Conservation (phyloP, 2,888 invertebrate genomes). For the Tachystola acroxantha region DNA sequence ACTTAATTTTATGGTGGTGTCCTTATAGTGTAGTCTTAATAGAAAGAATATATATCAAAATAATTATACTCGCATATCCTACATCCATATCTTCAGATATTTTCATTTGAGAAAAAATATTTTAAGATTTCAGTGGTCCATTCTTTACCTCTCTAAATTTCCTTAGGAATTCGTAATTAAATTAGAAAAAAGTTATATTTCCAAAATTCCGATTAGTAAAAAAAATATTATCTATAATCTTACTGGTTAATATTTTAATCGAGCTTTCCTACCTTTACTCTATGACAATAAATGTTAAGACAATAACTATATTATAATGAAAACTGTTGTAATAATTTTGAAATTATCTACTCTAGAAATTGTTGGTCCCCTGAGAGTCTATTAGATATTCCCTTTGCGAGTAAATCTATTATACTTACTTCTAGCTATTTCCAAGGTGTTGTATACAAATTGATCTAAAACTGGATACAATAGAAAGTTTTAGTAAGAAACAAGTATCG, state of each 20-base stretch:
- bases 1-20: constrained; percentile 43
- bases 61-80: constrained; percentile 32
- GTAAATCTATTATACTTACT: constrained; percentile 1
- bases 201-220: constrained; percentile 15
- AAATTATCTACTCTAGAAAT: constrained; percentile 11
- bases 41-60: constrained; percentile 1
- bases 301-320: constrained; percentile 34
- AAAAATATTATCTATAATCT: constrained; percentile 10
- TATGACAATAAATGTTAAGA: constrained; percentile 61
- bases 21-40: constrained; percentile 17
- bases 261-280: constrained; percentile 62
- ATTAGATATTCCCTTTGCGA: constrained; percentile 7
- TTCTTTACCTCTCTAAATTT: constrained; percentile 42
- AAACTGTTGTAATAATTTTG: constrained; percentile 9
- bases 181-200: constrained; percentile 23
- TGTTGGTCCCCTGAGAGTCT: constrained; percentile 14
- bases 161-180: constrained; percentile 25
- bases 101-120: constrained; percentile 12
- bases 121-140: constrained; percentile 48
- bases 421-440: neutral
- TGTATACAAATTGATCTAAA: too few relatives aligned
- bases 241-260: constrained; percentile 42
- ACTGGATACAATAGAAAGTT: too few relatives aligned
- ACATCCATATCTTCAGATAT: constrained; percentile 21
- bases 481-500: too few relatives aligned